Base-by-base conservation (phyloP, 2,888 invertebrate genomes). In the Frankliniella fusca region DNA sequence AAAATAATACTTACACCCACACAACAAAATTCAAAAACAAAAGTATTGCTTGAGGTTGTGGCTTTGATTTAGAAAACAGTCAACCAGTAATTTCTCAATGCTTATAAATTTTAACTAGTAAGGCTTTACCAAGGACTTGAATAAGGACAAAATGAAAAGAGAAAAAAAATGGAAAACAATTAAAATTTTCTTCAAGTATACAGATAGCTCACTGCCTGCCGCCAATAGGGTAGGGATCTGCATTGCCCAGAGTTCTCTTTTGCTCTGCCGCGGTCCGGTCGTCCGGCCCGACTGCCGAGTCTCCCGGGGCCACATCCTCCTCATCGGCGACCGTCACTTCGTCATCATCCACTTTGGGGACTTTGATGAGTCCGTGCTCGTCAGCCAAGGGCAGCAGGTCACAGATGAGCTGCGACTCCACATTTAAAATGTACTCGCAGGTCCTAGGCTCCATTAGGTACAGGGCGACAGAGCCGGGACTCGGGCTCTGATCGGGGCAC, bases 341-440 rank as follows among this genome's bases (percentile, higher is more conserved):
- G 12, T 76, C 70, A 23, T 76, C 70, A 18, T 81, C 48, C 50
- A 48, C 48, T 23, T 80, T n/a, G 3, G 3, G 15, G 20, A 65
- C n/a, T 2, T 50, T 70, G 28, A 85, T 83, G 11, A 96, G 89
- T 5, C 97, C 97, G 86, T 94, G 90, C 48, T 94, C 93, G 88
- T 97, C 96, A 0, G 95, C 95, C 84, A 92, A 90, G 3, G 93
- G 92, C 81, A 97, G 88, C 84, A 98, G 92, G 86, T 95, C 93
- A 89, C 98, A 98, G 85, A 98, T 93, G 12, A 97, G 88, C 0
- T 95, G 94, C 0, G 98, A 97, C 87, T 98, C 98, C 0, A 99
- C 96, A n/a, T 95, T 96, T 81, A 99, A 89, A 82, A 97, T 93
- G 87, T 99, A 99, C 88, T 97, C 95, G 87, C 99, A 99, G 0